A percentile compares a stretch with the other conserved stretches of the same genome.
Conservation (phyloP, 2,797 vertebrate genomes). For the Enteromius thamalakanensis region DNA sequence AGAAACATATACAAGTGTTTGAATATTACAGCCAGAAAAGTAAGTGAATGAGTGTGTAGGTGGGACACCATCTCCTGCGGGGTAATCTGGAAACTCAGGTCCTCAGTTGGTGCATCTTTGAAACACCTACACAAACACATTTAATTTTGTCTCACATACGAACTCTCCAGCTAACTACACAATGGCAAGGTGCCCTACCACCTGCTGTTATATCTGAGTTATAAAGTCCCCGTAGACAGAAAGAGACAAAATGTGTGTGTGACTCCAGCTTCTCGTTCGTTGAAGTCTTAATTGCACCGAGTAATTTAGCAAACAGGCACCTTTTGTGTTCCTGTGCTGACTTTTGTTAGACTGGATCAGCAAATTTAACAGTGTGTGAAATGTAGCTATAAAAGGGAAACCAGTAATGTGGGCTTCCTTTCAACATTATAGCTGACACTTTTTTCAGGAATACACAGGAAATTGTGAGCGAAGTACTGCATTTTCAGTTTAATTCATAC, state of each 20-base stretch:
- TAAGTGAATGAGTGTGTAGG: slow-evolving; percentile 63
- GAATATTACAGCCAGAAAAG: slow-evolving; percentile 56
- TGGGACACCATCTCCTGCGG: slow-evolving; percentile 62
- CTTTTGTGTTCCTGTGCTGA: slow-evolving; percentile 31
- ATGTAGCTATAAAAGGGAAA: slow-evolving; percentile 27
- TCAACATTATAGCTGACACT: neutral
- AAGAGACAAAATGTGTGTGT: slow-evolving; percentile 31
- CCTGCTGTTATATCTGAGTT: slow-evolving; percentile 47
- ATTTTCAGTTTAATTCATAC: neutral
- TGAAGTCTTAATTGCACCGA: slow-evolving; percentile 16
- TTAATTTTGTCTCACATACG: slow-evolving; percentile 66
- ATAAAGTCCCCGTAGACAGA: slow-evolving; percentile 44
- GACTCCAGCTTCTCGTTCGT: slow-evolving; percentile 16
- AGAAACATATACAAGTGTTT: neutral
- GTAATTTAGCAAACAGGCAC: slow-evolving; percentile 36
- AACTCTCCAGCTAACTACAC: slow-evolving; percentile 56
- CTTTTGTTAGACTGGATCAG: slow-evolving; percentile 28
- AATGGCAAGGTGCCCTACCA: slow-evolving; percentile 51
- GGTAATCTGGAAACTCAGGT: slow-evolving; percentile 50
- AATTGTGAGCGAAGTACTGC: no score
- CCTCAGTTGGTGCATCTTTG: slow-evolving; percentile 69
- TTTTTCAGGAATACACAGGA: neutral
- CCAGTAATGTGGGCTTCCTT: neutral
- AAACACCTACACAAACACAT: slow-evolving; percentile 61
- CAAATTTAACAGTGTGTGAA: slow-evolving; percentile 24